Percentiles rank a stretch among this genome's conserved stretches.
Evolutionary conservation across 2,888 invertebrate genomes (phyloP).

Genomic region (Philereme transversata): DNA sequence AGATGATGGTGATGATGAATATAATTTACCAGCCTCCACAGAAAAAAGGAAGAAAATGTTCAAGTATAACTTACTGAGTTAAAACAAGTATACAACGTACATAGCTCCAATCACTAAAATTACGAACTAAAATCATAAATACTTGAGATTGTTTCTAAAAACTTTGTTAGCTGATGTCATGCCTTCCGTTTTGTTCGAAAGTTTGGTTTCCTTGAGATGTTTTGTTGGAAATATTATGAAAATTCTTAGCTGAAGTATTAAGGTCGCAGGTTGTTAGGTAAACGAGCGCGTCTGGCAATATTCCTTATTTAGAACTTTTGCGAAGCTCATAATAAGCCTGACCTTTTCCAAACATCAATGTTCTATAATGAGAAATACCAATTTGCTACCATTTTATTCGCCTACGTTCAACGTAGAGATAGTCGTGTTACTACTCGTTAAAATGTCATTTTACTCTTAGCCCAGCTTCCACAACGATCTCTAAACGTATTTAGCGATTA

Average conservation of each 20-base stretch:
- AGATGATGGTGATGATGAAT: too few relatives aligned
- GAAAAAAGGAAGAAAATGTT: too few relatives aligned
- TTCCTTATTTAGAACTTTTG: slow-evolving; percentile 27
- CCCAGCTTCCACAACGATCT: too few relatives aligned
- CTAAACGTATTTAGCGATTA: too few relatives aligned
- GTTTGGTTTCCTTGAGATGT: not conserved
- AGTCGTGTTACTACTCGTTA: too few relatives aligned
- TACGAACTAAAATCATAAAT: too few relatives aligned
- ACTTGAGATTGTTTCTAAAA: too few relatives aligned
- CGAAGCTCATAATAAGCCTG: slow-evolving; percentile 27
- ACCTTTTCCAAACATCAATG: slow-evolving; percentile 27
- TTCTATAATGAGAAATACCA: slow-evolving; percentile 9
- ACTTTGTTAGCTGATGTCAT: not conserved
- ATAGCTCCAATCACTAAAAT: too few relatives aligned
- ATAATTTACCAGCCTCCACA: too few relatives aligned
- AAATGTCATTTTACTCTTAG: too few relatives aligned
- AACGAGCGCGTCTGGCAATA: slow-evolving; percentile 21
- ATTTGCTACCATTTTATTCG: slow-evolving; percentile 6
- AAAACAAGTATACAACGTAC: too few relatives aligned
- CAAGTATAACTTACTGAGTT: too few relatives aligned
- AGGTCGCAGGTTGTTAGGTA: not conserved
- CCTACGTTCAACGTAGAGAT: not conserved
- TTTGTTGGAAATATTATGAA: not conserved
- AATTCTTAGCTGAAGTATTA: not conserved
- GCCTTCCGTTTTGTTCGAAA: not conserved